Conservation (phyloP, 2,113 vertebrate species). For the Fregetta grallaria region DNA sequence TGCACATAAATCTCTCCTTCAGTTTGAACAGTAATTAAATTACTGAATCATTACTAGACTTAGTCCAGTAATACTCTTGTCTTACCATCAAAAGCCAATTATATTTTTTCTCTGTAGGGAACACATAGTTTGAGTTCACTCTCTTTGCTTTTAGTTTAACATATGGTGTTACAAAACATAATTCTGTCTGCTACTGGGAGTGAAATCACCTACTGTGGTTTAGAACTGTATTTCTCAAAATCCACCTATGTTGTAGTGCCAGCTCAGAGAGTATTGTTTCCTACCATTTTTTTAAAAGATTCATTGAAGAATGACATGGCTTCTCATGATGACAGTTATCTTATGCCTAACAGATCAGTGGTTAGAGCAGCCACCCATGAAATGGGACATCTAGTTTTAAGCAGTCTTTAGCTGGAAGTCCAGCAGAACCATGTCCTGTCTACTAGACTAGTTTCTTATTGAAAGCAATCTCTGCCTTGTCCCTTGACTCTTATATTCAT, state of each 20-base stretch:
- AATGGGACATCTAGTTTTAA: neutral
- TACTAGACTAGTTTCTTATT: neutral
- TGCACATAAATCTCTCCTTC: neutral
- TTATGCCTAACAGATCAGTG: neutral
- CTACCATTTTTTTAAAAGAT: neutral
- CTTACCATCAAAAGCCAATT: neutral
- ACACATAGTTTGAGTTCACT: neutral
- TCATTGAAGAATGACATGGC: neutral
- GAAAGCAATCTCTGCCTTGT: neutral
- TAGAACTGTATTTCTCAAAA: neutral
- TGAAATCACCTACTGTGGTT: neutral
- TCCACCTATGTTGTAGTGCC: neutral
- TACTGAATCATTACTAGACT: neutral
- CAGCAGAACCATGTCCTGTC: neutral
- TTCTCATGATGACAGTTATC: neutral
- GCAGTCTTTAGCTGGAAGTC: neutral
- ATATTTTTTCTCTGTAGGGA: neutral
- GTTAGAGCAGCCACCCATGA: neutral
- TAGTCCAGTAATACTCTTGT: neutral
- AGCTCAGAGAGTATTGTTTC: neutral
- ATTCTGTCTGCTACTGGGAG: neutral
- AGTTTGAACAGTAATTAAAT: neutral
- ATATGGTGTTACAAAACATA: neutral
- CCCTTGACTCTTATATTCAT: neutral
- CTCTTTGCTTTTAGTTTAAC: neutral